These are phyloP conservation scores for Hylyphantes graminicola DNA, from an alignment of 1,140 invertebrate genomes.

Conservation along the genomic window DNA sequence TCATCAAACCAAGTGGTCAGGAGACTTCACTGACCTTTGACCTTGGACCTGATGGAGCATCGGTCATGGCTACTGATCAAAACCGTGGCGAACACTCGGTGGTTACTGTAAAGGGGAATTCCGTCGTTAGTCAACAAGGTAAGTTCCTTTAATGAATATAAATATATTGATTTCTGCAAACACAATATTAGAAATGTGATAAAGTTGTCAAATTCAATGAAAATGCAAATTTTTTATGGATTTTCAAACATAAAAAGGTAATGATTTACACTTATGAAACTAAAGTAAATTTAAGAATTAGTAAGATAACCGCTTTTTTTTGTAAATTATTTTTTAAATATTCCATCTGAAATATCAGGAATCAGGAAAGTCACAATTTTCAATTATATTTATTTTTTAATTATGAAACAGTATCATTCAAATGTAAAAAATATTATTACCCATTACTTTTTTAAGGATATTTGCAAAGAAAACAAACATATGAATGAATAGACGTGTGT, in stretches of 20 bases:
- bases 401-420: neutral
- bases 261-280: too few species aligned
- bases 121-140: constrained; percentile 71
- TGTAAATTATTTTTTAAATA: too few species aligned
- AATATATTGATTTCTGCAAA: neutral
- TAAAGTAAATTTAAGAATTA: too few species aligned
- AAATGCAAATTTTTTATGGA: too few species aligned
- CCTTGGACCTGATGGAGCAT: constrained; percentile 88
- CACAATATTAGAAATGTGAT: neutral
- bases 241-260: too few species aligned
- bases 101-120: constrained; percentile 82
- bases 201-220: neutral
- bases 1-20: constrained; percentile 91
- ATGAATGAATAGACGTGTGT: too few species aligned
- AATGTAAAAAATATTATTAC: too few species aligned
- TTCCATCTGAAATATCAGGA: too few species aligned
- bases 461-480: too few species aligned
- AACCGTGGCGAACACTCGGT: constrained; percentile 49
- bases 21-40: constrained; percentile 87
- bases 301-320: too few species aligned
- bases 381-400: constrained; percentile 2
- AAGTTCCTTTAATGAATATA: neutral
- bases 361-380: neutral
- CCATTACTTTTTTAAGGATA: too few species aligned
- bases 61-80: constrained; percentile 76